phyloP scores from a whole-genome alignment of 1,140 invertebrate genomes.

The Lamellibrachia luymesi region DNA sequence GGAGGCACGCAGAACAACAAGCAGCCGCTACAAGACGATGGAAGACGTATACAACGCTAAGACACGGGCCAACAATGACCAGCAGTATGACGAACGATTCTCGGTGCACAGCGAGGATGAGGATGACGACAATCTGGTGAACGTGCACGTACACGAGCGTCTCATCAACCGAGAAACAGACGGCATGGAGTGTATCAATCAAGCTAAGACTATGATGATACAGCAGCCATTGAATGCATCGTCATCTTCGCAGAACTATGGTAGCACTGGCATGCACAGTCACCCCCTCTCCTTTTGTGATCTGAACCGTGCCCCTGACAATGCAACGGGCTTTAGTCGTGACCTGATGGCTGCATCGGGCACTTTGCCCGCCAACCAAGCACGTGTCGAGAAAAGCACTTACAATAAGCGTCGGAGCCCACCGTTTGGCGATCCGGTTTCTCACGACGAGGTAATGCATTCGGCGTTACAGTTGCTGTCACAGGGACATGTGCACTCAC shows the following conservation, averaged over 20 bases:
- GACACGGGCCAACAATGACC: background rate
- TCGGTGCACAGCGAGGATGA: background rate
- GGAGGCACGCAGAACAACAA: too few relatives aligned
- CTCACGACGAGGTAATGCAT: background rate
- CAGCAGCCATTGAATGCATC: background rate
- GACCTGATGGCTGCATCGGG: background rate
- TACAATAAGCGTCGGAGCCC: background rate
- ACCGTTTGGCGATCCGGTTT: background rate
- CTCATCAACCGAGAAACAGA: background rate
- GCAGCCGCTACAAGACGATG: background rate
- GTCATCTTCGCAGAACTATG: background rate
- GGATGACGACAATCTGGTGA: background rate
- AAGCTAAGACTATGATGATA: background rate
- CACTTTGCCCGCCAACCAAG: background rate
- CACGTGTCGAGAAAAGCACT: background rate
- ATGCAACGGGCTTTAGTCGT: background rate
- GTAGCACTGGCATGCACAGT: background rate
- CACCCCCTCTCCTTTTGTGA: background rate
- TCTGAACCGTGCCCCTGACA: background rate
- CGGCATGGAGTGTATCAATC: background rate
- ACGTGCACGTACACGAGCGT: background rate
- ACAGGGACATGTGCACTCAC: background rate
- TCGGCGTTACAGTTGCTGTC: background rate
- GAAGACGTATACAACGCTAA: background rate
- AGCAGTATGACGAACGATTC: background rate